Evolutionary conservation across 2,888 invertebrate species (phyloP).

Genomic region (Epirrita christyi): DNA sequence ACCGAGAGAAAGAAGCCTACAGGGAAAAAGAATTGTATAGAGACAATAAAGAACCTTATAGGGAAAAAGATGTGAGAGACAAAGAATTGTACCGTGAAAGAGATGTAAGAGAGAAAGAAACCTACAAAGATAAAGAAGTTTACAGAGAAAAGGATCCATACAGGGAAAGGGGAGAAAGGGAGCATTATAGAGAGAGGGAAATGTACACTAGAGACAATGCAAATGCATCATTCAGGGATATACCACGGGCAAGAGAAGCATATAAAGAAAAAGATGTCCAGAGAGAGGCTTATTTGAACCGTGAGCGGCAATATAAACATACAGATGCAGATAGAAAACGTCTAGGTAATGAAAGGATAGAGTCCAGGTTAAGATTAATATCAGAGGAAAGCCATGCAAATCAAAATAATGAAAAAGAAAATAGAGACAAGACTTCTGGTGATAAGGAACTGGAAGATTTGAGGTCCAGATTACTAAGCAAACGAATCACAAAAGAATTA

Average conservation of each 20-base stretch:
- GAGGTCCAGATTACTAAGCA: constrained; percentile 89
- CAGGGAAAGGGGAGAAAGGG: constrained; percentile 70
- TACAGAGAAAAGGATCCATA: constrained; percentile 73
- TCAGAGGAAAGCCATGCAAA: constrained; percentile 69
- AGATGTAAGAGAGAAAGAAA: constrained; percentile 68
- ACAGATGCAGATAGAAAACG: constrained; percentile 68
- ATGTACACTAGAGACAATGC: constrained; percentile 56
- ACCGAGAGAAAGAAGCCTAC: constrained; percentile 66
- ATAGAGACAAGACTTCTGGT: constrained; percentile 76
- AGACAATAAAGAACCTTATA: constrained; percentile 64
- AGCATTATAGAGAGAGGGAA: constrained; percentile 68
- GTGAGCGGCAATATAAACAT: constrained; percentile 73
- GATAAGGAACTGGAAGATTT: constrained; percentile 90
- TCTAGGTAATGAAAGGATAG: constrained; percentile 68
- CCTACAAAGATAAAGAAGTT: constrained; percentile 67
- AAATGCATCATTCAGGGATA: constrained; percentile 56
- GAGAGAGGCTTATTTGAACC: constrained; percentile 63
- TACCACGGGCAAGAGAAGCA: constrained; percentile 57
- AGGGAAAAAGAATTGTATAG: constrained; percentile 67
- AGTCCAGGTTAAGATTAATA: constrained; percentile 68
- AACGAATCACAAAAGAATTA: constrained; percentile 87
- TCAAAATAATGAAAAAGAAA: constrained; percentile 78
- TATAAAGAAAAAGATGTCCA: constrained; percentile 69
- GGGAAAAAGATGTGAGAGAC: constrained; percentile 68
- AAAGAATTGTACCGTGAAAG: constrained; percentile 69